These are phyloP conservation scores for Apamea monoglypha DNA, from an alignment of 2,888 invertebrate genomes.

Conservation along the genomic window DNA sequence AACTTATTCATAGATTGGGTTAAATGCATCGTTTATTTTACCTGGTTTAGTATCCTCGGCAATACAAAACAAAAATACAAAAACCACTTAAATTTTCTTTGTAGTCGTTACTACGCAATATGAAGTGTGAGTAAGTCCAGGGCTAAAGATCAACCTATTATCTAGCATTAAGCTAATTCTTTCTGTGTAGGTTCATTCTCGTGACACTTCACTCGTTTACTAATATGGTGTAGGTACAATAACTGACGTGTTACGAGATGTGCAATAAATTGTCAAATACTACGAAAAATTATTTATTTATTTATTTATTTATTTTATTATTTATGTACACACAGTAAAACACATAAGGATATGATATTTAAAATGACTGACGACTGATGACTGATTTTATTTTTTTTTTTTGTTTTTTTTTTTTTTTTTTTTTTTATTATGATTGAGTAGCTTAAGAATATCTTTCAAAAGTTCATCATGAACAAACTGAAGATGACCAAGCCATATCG, in stretches of 20 bases:
- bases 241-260: not conserved
- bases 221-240: not conserved
- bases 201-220: conserved; percentile 1
- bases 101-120: conserved; percentile 11
- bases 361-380: too few species aligned
- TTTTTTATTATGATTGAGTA: not conserved
- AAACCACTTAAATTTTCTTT: conserved; percentile 11
- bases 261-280: not conserved
- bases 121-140: conserved; percentile 18
- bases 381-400: too few species aligned
- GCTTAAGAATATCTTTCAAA: not conserved
- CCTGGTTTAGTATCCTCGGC: not conserved
- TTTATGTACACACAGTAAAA: too few species aligned
- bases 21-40: not conserved
- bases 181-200: conserved; percentile 9
- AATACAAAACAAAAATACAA: too few species aligned
- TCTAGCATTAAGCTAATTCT: conserved; percentile 41
- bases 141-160: conserved; percentile 32
- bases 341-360: too few species aligned
- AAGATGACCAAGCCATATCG: not conserved
- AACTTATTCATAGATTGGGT: not conserved
- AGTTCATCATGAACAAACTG: not conserved
- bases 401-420: too few species aligned
- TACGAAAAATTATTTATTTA: not conserved
- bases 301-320: too few species aligned